A percentile compares a stretch with the other conserved stretches of the same genome.
Conservation (phyloP, 2,113 vertebrate genomes). For the Cyanistes caeruleus region DNA sequence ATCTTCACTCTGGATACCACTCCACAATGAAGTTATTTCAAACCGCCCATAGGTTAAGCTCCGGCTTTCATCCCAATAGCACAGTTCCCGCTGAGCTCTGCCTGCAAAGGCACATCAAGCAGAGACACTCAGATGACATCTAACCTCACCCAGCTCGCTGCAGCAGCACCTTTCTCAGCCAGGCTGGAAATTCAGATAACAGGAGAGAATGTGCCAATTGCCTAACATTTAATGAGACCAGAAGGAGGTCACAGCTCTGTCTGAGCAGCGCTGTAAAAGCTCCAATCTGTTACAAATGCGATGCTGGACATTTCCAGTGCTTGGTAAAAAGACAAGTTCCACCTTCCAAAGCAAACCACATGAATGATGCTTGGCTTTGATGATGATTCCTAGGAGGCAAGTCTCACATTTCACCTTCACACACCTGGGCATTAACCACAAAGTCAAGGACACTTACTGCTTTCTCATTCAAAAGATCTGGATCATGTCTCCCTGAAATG, state of each 20-base stretch:
- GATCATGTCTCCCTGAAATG: slow-evolving; percentile 29
- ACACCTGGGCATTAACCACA: slow-evolving; percentile 55
- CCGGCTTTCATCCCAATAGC: slow-evolving; percentile 48
- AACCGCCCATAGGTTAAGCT: slow-evolving; percentile 57
- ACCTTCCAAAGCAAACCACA: slow-evolving; percentile 16
- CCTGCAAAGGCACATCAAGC: slow-evolving; percentile 61
- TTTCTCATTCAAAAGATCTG: slow-evolving; percentile 40
- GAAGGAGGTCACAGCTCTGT: slow-evolving; percentile 1
- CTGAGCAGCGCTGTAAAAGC: slow-evolving; percentile 23
- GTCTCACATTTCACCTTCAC: background rate
- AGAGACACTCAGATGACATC: slow-evolving; percentile 44
- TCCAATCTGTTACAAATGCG: slow-evolving; percentile 18
- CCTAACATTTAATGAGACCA: slow-evolving; percentile 12
- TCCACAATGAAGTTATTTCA: slow-evolving; percentile 63
- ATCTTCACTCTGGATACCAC: slow-evolving; percentile 64
- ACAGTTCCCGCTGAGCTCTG: slow-evolving; percentile 37
- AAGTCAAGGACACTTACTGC: slow-evolving; percentile 42
- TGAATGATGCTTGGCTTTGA: slow-evolving; percentile 29
- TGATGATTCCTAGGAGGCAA: background rate
- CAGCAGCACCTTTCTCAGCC: slow-evolving; percentile 50
- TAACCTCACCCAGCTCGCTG: slow-evolving; percentile 38
- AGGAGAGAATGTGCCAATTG: background rate
- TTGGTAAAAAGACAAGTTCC: slow-evolving; percentile 14
- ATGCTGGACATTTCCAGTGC: background rate
- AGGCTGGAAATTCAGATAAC: slow-evolving; percentile 18